Conservation (phyloP, 92 coral and sea anemone genomes). For the Micromussa lordhowensis region DNA sequence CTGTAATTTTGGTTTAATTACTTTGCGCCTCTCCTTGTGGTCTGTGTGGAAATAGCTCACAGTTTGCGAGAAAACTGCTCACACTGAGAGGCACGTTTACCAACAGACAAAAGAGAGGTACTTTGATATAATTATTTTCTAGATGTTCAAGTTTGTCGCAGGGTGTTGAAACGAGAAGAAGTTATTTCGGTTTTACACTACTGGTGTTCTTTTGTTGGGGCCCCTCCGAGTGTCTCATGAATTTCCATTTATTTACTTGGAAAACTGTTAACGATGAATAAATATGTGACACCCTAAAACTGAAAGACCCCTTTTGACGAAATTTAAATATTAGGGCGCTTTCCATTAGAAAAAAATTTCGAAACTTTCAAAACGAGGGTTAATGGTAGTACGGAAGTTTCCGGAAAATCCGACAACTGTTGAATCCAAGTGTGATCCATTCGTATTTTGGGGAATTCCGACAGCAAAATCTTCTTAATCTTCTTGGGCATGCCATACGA, state of each 20-base stretch:
- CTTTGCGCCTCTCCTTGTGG: neutral
- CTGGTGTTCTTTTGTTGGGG: neutral
- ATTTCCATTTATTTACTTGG: neutral
- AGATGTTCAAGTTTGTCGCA: neutral
- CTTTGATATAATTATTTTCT: neutral
- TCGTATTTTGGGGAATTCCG: too few species aligned
- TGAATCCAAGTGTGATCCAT: too few species aligned
- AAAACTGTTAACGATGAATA: neutral
- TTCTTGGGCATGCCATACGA: too few species aligned
- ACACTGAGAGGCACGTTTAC: neutral
- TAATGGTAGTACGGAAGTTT: too few species aligned
- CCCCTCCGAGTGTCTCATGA: neutral
- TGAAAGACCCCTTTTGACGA: neutral
- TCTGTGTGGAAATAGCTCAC: neutral
- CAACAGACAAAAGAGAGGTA: neutral
- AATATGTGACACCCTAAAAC: neutral
- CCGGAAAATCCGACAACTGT: too few species aligned
- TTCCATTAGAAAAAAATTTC: too few species aligned
- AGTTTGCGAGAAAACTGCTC: neutral
- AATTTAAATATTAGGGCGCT: neutral
- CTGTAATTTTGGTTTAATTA: neutral
- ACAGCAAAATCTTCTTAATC: too few species aligned
- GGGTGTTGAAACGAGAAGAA: neutral
- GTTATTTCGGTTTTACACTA: neutral
- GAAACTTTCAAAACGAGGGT: too few species aligned